phyloP scores from a whole-genome alignment of 2,113 vertebrate genomes.

The Chlamydotis undulata region DNA sequence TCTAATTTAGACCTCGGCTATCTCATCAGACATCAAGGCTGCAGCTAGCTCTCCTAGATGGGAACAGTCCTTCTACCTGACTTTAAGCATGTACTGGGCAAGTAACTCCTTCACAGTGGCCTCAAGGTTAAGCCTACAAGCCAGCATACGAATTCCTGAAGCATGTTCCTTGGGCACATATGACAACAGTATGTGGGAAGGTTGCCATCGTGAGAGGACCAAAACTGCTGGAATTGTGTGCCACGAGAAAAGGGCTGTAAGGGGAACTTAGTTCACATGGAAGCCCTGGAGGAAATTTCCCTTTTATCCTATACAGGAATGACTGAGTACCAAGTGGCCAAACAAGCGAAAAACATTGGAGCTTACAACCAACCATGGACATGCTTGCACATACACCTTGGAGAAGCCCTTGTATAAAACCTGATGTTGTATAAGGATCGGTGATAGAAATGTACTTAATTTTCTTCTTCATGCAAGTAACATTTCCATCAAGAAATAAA shows the following conservation, averaged over 20 bases:
- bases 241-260: neutral
- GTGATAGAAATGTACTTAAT: neutral
- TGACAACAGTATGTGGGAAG: neutral
- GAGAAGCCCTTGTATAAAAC: neutral
- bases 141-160: neutral
- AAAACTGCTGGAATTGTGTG: neutral
- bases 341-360: neutral
- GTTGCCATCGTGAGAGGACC: neutral
- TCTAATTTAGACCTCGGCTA: neutral
- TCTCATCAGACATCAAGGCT: neutral
- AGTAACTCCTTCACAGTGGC: neutral
- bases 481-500: neutral
- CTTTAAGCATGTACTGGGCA: neutral
- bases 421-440: neutral
- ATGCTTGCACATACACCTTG: neutral
- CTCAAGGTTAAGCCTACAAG: neutral
- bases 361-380: neutral
- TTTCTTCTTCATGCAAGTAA: neutral
- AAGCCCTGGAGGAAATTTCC: neutral
- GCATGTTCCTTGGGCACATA: neutral
- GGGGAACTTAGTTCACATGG: neutral
- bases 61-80: neutral
- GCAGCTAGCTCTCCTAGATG: neutral
- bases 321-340: accelerated
- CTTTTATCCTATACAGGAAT: neutral